phyloP scores from a whole-genome alignment of 2,113 vertebrate genomes.

The Gobio gobio region DNA sequence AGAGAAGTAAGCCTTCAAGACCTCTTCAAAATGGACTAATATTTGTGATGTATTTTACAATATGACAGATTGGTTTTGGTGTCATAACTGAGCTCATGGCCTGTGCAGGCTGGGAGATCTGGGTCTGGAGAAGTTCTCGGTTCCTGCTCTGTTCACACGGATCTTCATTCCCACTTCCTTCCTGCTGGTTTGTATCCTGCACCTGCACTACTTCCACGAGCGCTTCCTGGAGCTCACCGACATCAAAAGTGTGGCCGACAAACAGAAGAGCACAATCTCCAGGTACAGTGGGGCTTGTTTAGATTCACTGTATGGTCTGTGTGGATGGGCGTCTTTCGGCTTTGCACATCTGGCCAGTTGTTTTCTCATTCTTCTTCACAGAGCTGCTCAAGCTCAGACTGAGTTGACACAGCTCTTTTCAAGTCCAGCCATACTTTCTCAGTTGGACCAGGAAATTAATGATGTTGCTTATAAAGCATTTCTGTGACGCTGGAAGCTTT shows the following conservation, averaged over 20 bases:
- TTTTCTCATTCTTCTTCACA: not conserved
- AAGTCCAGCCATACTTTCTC: not conserved
- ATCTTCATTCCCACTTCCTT: conserved; percentile 95
- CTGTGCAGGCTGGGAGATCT: conserved; percentile 84
- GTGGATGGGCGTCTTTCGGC: not conserved
- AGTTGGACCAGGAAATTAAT: not conserved
- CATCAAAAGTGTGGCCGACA: conserved; percentile 90
- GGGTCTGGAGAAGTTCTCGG: conserved; percentile 87
- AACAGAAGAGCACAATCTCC: conserved; percentile 86
- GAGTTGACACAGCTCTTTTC: not conserved
- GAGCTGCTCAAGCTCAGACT: not conserved
- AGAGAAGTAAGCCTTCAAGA: conserved; percentile 74
- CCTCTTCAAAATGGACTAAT: not conserved
- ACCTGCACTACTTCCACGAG: conserved; percentile 95
- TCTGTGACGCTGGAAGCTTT: not conserved
- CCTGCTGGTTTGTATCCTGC: conserved; percentile 90
- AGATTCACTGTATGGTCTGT: not conserved
- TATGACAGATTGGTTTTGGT: not conserved
- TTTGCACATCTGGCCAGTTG: not conserved
- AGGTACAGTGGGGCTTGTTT: conserved; percentile 58
- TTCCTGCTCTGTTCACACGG: conserved; percentile 88
- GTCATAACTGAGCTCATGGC: not conserved
- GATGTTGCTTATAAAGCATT: not conserved
- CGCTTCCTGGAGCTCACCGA: conserved; percentile 91
- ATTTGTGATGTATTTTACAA: not conserved